phyloP scores from a whole-genome alignment of 64 coral and sea anemone genomes.

The Astreopora myriophthalma region DNA sequence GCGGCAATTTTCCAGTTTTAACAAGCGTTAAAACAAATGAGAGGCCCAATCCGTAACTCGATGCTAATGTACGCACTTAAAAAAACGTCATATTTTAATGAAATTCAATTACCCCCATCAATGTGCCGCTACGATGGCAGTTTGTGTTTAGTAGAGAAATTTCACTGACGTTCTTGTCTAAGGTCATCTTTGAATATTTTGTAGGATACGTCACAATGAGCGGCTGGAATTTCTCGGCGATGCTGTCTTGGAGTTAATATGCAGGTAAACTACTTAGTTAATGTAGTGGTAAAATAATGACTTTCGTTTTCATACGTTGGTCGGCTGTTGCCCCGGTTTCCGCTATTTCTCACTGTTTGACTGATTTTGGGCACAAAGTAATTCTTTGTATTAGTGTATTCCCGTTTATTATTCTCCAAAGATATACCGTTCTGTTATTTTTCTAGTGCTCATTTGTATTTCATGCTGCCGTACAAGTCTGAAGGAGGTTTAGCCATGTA shows the following conservation, averaged over 20 bases:
- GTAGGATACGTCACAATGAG: conserved; percentile 97
- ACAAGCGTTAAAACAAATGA: too few species aligned
- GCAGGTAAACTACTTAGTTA: conserved; percentile 18
- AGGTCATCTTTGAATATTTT: not conserved
- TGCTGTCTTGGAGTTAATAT: conserved; percentile 90
- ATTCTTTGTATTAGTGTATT: not conserved
- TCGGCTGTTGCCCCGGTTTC: too few species aligned
- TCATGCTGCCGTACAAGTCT: conserved; percentile 82
- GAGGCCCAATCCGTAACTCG: too few species aligned
- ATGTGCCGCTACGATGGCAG: too few species aligned
- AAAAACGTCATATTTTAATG: too few species aligned
- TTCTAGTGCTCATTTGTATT: conserved; percentile 82
- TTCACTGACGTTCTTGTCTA: not conserved
- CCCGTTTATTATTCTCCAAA: not conserved
- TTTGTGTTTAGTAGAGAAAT: too few species aligned
- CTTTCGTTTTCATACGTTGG: too few species aligned
- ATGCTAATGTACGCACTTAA: too few species aligned
- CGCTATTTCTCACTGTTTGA: too few species aligned
- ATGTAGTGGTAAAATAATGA: not conserved
- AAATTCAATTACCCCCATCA: too few species aligned
- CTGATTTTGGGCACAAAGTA: not conserved
- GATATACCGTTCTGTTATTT: not conserved
- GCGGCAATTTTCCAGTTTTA: too few species aligned
- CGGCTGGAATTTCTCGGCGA: conserved; percentile 97
- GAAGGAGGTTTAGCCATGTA: conserved; percentile 86